Percentiles rank a stretch among this genome's conserved stretches.
These are phyloP conservation scores for Calypte anna DNA, from an alignment of 2,113 vertebrate genomes.

Conservation along the genomic window DNA sequence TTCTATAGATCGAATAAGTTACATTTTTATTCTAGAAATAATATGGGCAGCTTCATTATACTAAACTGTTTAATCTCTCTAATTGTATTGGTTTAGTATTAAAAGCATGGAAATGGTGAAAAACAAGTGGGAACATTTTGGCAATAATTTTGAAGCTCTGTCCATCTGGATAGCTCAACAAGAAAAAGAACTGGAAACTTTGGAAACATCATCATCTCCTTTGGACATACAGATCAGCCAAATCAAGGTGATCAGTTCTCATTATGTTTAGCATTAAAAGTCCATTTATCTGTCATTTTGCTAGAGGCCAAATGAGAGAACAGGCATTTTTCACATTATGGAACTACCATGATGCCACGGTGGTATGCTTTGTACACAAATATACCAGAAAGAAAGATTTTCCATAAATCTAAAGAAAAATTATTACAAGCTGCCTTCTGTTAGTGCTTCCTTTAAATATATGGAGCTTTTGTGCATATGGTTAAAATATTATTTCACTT, in stretches of 20 bases:
- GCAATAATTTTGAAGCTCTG: conserved; percentile 85
- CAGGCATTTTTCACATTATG: background rate
- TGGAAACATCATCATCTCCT: conserved; percentile 79
- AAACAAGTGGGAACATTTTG: conserved; percentile 89
- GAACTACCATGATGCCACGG: background rate
- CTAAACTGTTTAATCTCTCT: conserved; percentile 74
- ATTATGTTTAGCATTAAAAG: conserved; percentile 52
- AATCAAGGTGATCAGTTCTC: conserved; percentile 86
- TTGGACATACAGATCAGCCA: conserved; percentile 85
- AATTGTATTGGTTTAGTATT: conserved; percentile 84
- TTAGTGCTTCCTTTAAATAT: conserved; percentile 17
- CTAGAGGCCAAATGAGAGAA: background rate
- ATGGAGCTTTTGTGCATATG: conserved; percentile 8
- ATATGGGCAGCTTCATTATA: conserved; percentile 37
- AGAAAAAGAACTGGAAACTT: conserved; percentile 83
- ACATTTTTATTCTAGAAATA: conserved; percentile 24
- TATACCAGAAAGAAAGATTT: conserved; percentile 36
- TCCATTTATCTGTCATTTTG: background rate
- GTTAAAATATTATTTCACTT: conserved; percentile 58
- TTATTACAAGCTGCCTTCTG: conserved; percentile 5
- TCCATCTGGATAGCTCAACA: conserved; percentile 88
- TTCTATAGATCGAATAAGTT: background rate
- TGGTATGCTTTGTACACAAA: background rate
- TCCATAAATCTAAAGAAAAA: background rate
- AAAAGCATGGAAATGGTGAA: conserved; percentile 90